Evolutionary conservation across 2,888 invertebrate genomes (phyloP).

Genomic region (Falcaria lacertinaria): DNA sequence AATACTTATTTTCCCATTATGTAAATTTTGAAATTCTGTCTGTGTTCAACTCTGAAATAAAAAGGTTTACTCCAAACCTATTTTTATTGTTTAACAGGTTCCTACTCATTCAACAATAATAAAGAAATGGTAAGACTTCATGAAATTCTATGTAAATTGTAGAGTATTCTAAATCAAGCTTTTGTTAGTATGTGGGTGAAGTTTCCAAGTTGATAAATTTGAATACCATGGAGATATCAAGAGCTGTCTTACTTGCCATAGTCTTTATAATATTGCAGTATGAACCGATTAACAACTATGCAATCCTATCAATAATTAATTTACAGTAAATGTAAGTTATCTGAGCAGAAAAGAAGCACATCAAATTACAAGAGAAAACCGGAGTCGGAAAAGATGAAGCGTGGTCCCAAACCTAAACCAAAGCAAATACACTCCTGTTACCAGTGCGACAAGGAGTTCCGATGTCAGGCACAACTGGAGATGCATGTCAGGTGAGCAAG

Average conservation of each 20-base stretch:
- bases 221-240: no score
- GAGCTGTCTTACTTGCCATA: no score
- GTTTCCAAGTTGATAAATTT: no score
- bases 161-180: no score
- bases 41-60: no score
- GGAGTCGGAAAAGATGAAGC: conserved; percentile 77
- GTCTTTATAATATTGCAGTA: no score
- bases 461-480: conserved; percentile 81
- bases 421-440: conserved; percentile 79
- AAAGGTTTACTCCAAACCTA: no score
- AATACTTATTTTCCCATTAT: no score
- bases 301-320: conserved; percentile 1
- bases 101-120: conserved; percentile 51
- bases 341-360: conserved; percentile 41
- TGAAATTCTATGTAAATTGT: no score
- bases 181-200: no score
- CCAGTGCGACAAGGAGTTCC: conserved; percentile 80
- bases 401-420: conserved; percentile 81
- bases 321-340: conserved; percentile 58
- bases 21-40: no score
- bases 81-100: conserved; percentile 35
- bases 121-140: conserved; percentile 55
- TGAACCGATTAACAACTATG: no score
- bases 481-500: conserved; percentile 74
- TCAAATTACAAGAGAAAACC: conserved; percentile 78